These are phyloP conservation scores for Drosophila tani DNA, from an alignment of 1,140 invertebrate genomes.

Conservation along the genomic window DNA sequence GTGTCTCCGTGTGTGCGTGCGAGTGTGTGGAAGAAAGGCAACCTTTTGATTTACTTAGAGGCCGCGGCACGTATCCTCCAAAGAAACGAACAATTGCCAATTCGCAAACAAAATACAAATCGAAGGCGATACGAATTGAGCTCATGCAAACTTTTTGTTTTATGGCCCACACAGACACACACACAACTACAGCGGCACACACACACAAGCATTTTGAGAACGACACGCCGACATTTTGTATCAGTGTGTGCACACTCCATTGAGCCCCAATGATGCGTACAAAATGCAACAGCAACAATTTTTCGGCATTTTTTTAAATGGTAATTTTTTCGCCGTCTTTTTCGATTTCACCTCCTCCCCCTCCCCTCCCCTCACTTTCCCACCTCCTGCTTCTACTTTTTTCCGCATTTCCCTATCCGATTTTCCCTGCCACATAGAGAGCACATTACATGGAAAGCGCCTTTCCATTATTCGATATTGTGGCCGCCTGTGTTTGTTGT, in stretches of 20 bases:
- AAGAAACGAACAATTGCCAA: constrained; percentile 72
- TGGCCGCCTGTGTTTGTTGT: constrained; percentile 33
- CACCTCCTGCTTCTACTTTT: neutral
- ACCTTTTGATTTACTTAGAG: constrained; percentile 77
- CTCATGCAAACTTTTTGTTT: constrained; percentile 72
- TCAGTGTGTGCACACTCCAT: constrained; percentile 83
- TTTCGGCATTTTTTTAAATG: constrained; percentile 77
- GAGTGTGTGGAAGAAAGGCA: constrained; percentile 20
- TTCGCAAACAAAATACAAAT: constrained; percentile 70
- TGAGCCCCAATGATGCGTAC: constrained; percentile 81
- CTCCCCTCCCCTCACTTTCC: neutral
- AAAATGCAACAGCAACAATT: constrained; percentile 82
- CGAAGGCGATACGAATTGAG: constrained; percentile 50
- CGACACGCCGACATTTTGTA: constrained; percentile 75
- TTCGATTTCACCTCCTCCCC: constrained; percentile 7
- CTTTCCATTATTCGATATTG: constrained; percentile 29
- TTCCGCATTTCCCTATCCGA: constrained; percentile 11
- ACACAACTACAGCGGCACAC: constrained; percentile 2
- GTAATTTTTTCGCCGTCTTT: constrained; percentile 63
- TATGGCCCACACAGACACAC: constrained; percentile 33
- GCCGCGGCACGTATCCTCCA: constrained; percentile 57
- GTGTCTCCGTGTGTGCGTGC: constrained; percentile 6
- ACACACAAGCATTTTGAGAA: constrained; percentile 24
- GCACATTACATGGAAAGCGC: constrained; percentile 64
- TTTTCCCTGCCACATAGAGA: constrained; percentile 33